Percentiles rank a stretch among this genome's conserved stretches.
Evolutionary conservation across 92 coral and sea anemone genomes (phyloP).

Genomic region (Phymanthus crucifer): DNA sequence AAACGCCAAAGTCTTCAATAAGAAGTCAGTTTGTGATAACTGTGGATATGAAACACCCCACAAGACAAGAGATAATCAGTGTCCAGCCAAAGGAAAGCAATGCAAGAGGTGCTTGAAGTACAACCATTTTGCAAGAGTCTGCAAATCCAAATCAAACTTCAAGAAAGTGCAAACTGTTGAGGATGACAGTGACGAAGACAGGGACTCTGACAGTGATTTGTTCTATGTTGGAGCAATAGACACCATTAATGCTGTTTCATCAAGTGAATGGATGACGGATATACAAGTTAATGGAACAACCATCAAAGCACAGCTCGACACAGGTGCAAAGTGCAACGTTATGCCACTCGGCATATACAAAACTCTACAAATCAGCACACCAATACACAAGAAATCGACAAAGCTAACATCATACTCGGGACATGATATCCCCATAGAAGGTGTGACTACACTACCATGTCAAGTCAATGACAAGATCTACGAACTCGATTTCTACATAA

Average conservation of each 20-base stretch:
- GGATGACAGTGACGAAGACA: no score
- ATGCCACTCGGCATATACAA: slow-evolving; percentile 17
- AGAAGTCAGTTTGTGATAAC: no score
- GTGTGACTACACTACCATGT: slow-evolving; percentile 13
- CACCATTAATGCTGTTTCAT: no score
- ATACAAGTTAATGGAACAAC: slow-evolving; percentile 2
- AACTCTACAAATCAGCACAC: slow-evolving; percentile 4
- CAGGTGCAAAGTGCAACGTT: slow-evolving; percentile 31
- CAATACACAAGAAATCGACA: neutral
- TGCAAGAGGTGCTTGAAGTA: slow-evolving; percentile 15
- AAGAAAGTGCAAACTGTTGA: no score
- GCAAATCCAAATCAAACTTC: slow-evolving; percentile 15
- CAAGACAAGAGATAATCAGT: no score
- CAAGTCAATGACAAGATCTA: slow-evolving; percentile 3
- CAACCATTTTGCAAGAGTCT: slow-evolving; percentile 28
- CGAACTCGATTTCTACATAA: slow-evolving; percentile 6
- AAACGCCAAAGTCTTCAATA: no score
- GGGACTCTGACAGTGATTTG: no score
- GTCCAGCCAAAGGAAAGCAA: no score
- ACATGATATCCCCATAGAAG: slow-evolving; percentile 14
- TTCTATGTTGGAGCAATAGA: no score
- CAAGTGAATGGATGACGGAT: neutral
- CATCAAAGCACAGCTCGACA: slow-evolving; percentile 23
- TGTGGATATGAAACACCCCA: no score
- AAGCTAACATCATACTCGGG: slow-evolving; percentile 25